Percentiles rank a stretch among this genome's conserved stretches.
Conservation (phyloP, 2,797 vertebrate genomes). For the Graptemys geographica region DNA sequence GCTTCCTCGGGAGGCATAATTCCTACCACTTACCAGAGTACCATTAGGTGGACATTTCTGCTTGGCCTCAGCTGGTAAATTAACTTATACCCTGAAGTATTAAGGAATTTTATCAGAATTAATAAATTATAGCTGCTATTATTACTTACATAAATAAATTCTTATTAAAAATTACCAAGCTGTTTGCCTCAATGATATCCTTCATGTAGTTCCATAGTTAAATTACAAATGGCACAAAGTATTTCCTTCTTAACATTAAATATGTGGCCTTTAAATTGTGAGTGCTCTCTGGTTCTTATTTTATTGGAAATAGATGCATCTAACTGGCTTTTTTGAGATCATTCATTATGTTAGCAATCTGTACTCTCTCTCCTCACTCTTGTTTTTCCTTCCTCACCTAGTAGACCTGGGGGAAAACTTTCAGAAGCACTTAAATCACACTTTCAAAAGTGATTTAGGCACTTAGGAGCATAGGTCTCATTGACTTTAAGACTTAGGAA, state of each 20-base stretch:
- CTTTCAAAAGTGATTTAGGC: background rate
- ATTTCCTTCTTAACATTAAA: background rate
- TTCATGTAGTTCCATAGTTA: background rate
- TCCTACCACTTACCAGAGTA: rapidly evolving
- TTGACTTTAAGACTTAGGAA: background rate
- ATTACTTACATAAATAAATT: background rate
- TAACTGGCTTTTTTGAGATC: background rate
- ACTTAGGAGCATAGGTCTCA: background rate
- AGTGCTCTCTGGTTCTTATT: background rate
- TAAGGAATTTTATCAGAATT: background rate
- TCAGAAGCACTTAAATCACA: background rate
- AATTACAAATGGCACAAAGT: background rate
- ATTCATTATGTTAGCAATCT: background rate
- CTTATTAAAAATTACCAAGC: background rate
- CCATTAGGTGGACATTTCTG: background rate
- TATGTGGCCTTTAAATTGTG: background rate
- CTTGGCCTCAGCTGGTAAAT: background rate
- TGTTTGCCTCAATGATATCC: background rate
- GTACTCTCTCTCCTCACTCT: background rate
- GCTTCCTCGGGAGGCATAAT: background rate
- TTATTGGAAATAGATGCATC: background rate
- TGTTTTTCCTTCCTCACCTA: background rate
- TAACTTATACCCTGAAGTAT: background rate
- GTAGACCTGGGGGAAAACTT: background rate
- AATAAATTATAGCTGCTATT: background rate